A percentile compares a stretch with the other conserved stretches of the same genome.
Evolutionary conservation across 2,113 vertebrate species (phyloP).

Genomic region (Apteryx owenii): DNA sequence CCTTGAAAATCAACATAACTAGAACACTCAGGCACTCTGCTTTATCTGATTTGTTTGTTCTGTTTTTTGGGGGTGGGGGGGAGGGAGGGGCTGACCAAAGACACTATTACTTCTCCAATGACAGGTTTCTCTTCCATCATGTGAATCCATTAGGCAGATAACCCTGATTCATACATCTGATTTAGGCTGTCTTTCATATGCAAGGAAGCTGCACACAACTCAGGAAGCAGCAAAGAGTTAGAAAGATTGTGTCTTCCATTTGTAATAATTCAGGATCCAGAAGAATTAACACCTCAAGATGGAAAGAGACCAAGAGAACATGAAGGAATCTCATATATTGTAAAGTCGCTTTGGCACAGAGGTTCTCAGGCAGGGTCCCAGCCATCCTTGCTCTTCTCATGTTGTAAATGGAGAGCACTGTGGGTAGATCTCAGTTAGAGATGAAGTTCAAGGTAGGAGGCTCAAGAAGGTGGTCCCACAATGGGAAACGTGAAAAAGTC

Average conservation of each 20-base stretch:
- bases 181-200: neutral
- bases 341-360: neutral
- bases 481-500: neutral
- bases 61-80: neutral
- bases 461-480: neutral
- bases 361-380: neutral
- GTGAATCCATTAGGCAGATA: neutral
- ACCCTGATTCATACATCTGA: neutral
- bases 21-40: neutral
- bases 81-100: fast-evolving
- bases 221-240: neutral
- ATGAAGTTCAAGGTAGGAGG: neutral
- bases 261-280: neutral
- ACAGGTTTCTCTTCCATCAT: neutral
- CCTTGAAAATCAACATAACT: neutral
- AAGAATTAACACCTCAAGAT: neutral
- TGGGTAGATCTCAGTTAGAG: neutral
- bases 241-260: neutral
- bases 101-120: neutral
- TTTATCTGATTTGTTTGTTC: neutral
- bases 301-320: neutral
- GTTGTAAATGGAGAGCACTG: neutral
- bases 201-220: neutral
- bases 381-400: neutral
- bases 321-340: fast-evolving